Evolutionary conservation across 1,140 invertebrate genomes (phyloP), one percentile per base, ranked within the genome.

Genomic region (Apis dorsata): DNA sequence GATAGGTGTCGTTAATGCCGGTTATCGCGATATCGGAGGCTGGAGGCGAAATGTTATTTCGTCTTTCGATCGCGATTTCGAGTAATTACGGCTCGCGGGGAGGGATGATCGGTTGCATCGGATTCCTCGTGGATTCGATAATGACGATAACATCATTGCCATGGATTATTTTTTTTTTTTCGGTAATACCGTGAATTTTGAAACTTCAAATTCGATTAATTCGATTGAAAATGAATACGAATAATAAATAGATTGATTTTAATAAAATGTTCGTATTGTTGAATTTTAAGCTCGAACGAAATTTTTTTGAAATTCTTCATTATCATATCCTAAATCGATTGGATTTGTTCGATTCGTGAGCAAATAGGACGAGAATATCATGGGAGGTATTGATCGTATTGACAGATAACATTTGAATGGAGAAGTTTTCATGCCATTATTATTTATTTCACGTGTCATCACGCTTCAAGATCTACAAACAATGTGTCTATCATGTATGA

Each of bases 1-100:
- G 82, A 80, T 57, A 57, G 51, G 57, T 34, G 81, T 19, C 24
- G 87, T 79, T 86, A 86, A 81, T 86, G 74, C 70, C 63, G 51
- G 73, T 55, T 74, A 72, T 72, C 70, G 72, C 69, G 74, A 65
- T 57, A 87, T 70, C 72, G 77, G 59, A 49, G 51, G 5, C 72
- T 19, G 71, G 75, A 79, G 79, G 60, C 28, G 53, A 86, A 82
- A 83, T 44, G 59, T 82, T 83, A 74, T 70, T 65, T 86, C 71
- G 59, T 49, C 62, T 80, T 69, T 34, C 15, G 55, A 51, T 11
- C 9, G 11, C 12, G 9, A 28, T 28, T 28, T 19, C 51, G 44
- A n/a, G 24, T 51, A 21, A 68, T 65, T 34, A 24, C 49, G 13
- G 24, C 2, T 49, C 12, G 49, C 34, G 13, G 19, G 19, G 19